Percentiles rank a stretch among this genome's conserved stretches.
These are phyloP conservation scores for Glossosoma conforme DNA, from an alignment of 1,140 invertebrate genomes.

Conservation along the genomic window DNA sequence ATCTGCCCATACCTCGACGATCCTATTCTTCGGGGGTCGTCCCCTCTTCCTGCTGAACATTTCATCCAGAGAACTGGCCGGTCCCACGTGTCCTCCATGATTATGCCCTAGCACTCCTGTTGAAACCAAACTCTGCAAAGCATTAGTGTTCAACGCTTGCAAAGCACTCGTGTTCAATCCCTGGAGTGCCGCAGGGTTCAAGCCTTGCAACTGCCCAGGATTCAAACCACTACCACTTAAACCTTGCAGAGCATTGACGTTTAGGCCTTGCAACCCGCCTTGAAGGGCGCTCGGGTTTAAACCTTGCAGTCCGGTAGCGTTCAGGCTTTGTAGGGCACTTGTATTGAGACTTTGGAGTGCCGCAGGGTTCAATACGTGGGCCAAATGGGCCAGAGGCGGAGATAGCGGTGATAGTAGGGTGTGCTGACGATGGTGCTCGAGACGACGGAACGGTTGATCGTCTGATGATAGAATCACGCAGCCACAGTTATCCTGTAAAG, in stretches of 20 bases:
- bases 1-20: constrained; percentile 85
- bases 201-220: constrained; percentile 4
- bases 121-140: constrained; percentile 18
- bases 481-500: constrained; percentile 73
- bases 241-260: constrained; percentile 1
- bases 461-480: constrained; percentile 73
- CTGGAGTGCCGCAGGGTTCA: constrained; percentile 16
- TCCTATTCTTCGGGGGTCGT: constrained; percentile 84
- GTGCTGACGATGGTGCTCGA: constrained; percentile 90
- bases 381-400: constrained; percentile 49
- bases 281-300: constrained; percentile 45
- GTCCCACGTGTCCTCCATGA: constrained; percentile 54
- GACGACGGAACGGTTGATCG: constrained; percentile 77
- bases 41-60: constrained; percentile 88
- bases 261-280: constrained; percentile 27
- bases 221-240: constrained; percentile 23
- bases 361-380: constrained; percentile 21
- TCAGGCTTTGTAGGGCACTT: constrained; percentile 8
- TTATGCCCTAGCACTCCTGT: constrained; percentile 6
- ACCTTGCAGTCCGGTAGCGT: constrained; percentile 46
- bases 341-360: constrained; percentile 18
- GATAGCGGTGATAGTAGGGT: constrained; percentile 55
- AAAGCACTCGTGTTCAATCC: constrained; percentile 40
- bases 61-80: constrained; percentile 73
- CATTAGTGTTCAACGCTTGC: constrained; percentile 36